These are phyloP conservation scores for Meiosimyza platycephala DNA, from an alignment of 2,888 invertebrate species.

Conservation along the genomic window DNA sequence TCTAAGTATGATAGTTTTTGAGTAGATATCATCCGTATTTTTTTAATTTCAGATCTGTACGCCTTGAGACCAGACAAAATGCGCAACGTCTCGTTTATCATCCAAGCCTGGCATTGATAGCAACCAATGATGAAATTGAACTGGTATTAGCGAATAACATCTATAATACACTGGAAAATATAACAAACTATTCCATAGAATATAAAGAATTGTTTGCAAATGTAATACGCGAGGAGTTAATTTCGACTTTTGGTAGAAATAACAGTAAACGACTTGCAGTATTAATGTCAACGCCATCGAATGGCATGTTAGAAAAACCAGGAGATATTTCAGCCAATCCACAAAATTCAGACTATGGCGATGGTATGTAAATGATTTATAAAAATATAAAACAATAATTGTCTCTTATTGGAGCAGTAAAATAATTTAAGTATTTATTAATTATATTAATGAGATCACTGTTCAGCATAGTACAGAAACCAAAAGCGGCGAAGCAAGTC, in stretches of 20 bases:
- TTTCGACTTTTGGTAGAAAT: slow-evolving; percentile 52
- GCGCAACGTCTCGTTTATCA: slow-evolving; percentile 85
- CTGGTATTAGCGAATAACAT: slow-evolving; percentile 84
- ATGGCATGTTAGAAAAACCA: slow-evolving; percentile 79
- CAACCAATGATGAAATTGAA: slow-evolving; percentile 97
- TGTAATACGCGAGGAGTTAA: slow-evolving; percentile 75
- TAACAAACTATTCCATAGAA: slow-evolving; percentile 75
- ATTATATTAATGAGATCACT: too few species aligned
- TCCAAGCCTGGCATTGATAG: slow-evolving; percentile 88
- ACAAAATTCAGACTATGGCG: slow-evolving; percentile 83
- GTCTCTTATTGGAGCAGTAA: too few species aligned
- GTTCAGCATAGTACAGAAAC: too few species aligned
- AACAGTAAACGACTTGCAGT: slow-evolving; percentile 62
- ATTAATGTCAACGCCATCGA: slow-evolving; percentile 91
- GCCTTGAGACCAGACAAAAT: slow-evolving; percentile 82
- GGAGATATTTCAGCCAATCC: slow-evolving; percentile 85
- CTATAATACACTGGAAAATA: slow-evolving; percentile 71
- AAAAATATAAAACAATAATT: background rate
- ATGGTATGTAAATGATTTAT: slow-evolving; percentile 70
- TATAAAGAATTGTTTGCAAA: slow-evolving; percentile 86
- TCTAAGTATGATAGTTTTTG: too few species aligned
- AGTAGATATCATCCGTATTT: too few species aligned
- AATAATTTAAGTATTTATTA: too few species aligned
- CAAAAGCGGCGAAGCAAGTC: too few species aligned
- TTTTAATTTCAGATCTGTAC: slow-evolving; percentile 71